Evolutionary conservation across 2,888 invertebrate species (phyloP).

Genomic region (Scrobipalpa costella): DNA sequence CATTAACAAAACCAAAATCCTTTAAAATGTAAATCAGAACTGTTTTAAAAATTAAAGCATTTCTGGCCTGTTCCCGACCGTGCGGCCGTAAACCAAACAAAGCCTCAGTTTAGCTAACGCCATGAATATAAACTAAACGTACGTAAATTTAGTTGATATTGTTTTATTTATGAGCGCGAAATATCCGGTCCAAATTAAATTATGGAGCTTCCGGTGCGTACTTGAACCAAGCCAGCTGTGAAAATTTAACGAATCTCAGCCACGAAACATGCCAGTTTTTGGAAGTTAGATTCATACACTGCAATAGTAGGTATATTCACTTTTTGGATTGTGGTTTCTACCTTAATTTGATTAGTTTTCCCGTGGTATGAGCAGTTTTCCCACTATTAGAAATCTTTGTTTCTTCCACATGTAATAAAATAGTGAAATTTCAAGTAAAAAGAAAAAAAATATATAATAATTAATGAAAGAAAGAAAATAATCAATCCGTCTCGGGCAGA

Average conservation of each 20-base stretch:
- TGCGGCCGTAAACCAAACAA: not conserved
- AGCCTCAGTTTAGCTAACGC: constrained; percentile 4
- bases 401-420: no score
- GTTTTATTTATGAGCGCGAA: constrained; percentile 57
- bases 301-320: no score
- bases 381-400: no score
- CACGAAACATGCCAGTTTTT: constrained; percentile 52
- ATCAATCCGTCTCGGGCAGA: no score
- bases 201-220: constrained; percentile 50
- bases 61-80: not conserved
- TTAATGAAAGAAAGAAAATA: no score
- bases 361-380: no score
- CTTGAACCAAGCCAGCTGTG: constrained; percentile 56
- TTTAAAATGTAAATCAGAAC: not conserved
- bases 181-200: constrained; percentile 59
- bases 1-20: no score
- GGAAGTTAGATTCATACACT: no score
- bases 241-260: constrained; percentile 68
- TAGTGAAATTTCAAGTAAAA: no score
- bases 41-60: constrained; percentile 1
- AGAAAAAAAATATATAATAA: no score
- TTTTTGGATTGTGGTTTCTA: no score
- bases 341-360: no score
- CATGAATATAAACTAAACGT: constrained; percentile 51
- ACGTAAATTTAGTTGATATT: constrained; percentile 51